Percentiles rank a stretch among this genome's conserved stretches.
phyloP scores from a whole-genome alignment of 2,888 invertebrate genomes.

The Lasiommata megera region DNA sequence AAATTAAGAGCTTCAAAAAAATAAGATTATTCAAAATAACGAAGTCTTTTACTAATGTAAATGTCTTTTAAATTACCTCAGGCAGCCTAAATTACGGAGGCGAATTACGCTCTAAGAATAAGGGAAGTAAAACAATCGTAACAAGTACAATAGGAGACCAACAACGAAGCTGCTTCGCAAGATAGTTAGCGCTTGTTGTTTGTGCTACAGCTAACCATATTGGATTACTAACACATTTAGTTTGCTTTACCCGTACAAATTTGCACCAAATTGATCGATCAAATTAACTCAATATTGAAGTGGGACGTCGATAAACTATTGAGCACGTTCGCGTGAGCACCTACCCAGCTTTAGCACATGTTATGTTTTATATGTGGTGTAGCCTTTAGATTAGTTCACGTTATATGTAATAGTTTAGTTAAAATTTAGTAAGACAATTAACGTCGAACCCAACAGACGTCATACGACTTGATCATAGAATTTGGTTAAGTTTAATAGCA shows the following conservation, averaged over 20 bases:
- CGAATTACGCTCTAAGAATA: not conserved
- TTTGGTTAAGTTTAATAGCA: too few species aligned
- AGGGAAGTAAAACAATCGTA: slow-evolving; percentile 32
- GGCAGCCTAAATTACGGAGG: not conserved
- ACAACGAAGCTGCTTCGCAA: slow-evolving; percentile 41
- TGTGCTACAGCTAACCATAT: slow-evolving; percentile 18
- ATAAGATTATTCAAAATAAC: not conserved
- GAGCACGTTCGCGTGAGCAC: not conserved
- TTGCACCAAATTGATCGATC: slow-evolving; percentile 17
- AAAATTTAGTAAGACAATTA: too few species aligned
- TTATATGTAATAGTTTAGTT: too few species aligned
- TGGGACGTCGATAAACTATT: slow-evolving; percentile 7
- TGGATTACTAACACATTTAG: slow-evolving; percentile 23
- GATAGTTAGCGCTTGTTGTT: slow-evolving; percentile 22
- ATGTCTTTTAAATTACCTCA: not conserved
- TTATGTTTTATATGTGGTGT: too few species aligned
- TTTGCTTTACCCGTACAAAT: slow-evolving; percentile 15
- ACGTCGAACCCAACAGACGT: too few species aligned
- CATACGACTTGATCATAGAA: too few species aligned
- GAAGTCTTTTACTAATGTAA: not conserved
- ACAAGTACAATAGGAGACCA: slow-evolving; percentile 35
- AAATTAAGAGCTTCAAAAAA: too few species aligned
- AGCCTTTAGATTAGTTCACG: too few species aligned
- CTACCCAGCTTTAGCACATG: not conserved
- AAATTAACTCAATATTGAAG: slow-evolving; percentile 9